Conservation (phyloP, 2,888 invertebrate genomes). For the Acheta domesticus region DNA sequence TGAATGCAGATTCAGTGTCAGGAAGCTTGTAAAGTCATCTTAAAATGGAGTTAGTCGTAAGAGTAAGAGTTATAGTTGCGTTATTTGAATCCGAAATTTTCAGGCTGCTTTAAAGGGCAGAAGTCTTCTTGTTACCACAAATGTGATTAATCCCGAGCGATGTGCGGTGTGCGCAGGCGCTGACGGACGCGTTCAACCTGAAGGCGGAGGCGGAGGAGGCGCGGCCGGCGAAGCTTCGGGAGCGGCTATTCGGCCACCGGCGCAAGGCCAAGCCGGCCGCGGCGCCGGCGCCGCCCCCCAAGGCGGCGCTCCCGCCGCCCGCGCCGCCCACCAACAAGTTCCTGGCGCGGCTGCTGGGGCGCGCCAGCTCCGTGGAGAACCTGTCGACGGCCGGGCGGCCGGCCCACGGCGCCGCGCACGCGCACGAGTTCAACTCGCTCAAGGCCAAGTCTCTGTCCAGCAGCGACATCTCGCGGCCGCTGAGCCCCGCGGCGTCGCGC, state of each 20-base stretch:
- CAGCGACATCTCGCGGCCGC: conserved; percentile 49
- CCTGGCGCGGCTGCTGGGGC: conserved; percentile 49
- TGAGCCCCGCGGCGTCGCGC: conserved; percentile 38
- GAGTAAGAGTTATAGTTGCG: too few species aligned
- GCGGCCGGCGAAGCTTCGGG: conserved; percentile 48
- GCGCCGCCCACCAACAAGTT: conserved; percentile 51
- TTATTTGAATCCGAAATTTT: too few species aligned
- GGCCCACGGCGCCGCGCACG: conserved; percentile 21
- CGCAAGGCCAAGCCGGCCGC: conserved; percentile 39
- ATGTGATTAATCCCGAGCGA: too few species aligned
- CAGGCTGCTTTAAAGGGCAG: too few species aligned
- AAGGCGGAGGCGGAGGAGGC: conserved; percentile 45
- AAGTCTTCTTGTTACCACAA: too few species aligned
- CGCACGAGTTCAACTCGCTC: conserved; percentile 39
- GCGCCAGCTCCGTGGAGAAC: conserved; percentile 53
- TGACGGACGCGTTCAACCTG: conserved; percentile 52
- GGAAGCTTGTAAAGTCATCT: too few species aligned
- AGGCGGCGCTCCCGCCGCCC: conserved; percentile 48
- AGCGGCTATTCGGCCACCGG: conserved; percentile 48
- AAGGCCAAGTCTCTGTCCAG: conserved; percentile 50
- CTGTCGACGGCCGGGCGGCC: conserved; percentile 40
- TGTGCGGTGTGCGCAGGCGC: conserved; percentile 38
- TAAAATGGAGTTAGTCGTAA: too few species aligned
- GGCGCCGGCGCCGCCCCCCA: conserved; percentile 39
- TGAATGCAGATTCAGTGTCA: too few species aligned